Evolutionary conservation across 2,797 vertebrate species (phyloP).

Genomic region (Syndactyla subalaris): DNA sequence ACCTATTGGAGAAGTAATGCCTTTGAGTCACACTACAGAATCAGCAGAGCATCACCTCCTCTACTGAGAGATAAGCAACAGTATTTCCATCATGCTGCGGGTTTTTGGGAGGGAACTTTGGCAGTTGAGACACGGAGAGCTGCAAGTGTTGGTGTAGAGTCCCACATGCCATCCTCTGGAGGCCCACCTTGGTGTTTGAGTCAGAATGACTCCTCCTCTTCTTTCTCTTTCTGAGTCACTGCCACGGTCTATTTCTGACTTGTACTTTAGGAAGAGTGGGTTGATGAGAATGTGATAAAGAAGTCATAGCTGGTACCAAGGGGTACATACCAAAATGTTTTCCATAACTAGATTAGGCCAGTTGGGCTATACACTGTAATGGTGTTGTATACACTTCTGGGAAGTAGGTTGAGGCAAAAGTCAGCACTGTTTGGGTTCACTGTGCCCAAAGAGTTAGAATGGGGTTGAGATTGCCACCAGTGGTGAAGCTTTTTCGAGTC

Average conservation of each 20-base stretch:
- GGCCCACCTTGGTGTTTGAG: not conserved
- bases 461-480: not conserved
- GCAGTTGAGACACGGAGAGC: not conserved
- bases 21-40: not conserved
- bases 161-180: not conserved
- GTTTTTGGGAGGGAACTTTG: not conserved
- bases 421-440: not conserved
- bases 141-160: not conserved
- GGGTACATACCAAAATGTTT: not conserved
- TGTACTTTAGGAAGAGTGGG: not conserved
- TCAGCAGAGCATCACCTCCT: not conserved
- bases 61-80: not conserved
- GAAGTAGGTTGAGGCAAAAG: not conserved
- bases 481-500: not conserved
- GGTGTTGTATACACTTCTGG: not conserved
- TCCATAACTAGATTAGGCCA: not conserved
- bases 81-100: not conserved
- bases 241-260: conserved; percentile 29
- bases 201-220: conserved; percentile 34
- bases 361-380: not conserved
- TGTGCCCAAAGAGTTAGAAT: not conserved
- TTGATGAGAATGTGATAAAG: not conserved
- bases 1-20: not conserved
- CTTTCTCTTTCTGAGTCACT: conserved; percentile 54
- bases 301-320: not conserved